Percentiles rank a stretch among this genome's conserved stretches.
Evolutionary conservation across 2,888 invertebrate genomes (phyloP).

Genomic region (Cremastinae sp.): DNA sequence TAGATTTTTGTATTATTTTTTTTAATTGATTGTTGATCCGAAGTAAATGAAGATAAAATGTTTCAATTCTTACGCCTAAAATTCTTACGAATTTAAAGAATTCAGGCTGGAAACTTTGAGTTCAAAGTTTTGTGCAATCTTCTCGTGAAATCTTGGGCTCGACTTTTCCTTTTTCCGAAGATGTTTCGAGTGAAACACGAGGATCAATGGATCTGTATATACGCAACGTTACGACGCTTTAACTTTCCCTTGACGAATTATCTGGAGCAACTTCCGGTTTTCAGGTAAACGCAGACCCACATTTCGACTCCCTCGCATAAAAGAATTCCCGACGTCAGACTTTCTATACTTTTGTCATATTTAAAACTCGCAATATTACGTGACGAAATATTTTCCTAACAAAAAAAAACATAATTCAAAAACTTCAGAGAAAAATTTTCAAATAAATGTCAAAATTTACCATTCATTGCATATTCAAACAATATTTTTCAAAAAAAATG

Average conservation of each 20-base stretch:
- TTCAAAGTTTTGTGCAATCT: conserved; percentile 12
- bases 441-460: too few species aligned
- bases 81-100: too few species aligned
- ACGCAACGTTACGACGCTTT: neutral
- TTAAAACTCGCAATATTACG: too few species aligned
- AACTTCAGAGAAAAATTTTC: too few species aligned
- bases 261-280: conserved; percentile 22
- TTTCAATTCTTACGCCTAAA: too few species aligned
- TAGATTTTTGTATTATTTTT: too few species aligned
- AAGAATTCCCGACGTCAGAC: conserved; percentile 29
- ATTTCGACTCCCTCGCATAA: conserved; percentile 16
- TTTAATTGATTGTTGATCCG: too few species aligned
- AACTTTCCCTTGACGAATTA: conserved; percentile 48
- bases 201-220: conserved; percentile 11
- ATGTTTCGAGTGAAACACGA: conserved; percentile 10
- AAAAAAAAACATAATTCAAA: too few species aligned
- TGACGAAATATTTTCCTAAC: too few species aligned
- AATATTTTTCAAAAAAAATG: too few species aligned
- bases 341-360: conserved; percentile 36
- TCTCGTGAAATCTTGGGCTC: conserved; percentile 32
- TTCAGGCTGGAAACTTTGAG: neutral
- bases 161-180: conserved; percentile 2
- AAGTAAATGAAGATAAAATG: too few species aligned
- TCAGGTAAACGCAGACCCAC: conserved; percentile 33
- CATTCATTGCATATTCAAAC: too few species aligned